These are phyloP conservation scores for Buceros bicornis DNA, from an alignment of 2,797 vertebrate genomes.

Conservation along the genomic window DNA sequence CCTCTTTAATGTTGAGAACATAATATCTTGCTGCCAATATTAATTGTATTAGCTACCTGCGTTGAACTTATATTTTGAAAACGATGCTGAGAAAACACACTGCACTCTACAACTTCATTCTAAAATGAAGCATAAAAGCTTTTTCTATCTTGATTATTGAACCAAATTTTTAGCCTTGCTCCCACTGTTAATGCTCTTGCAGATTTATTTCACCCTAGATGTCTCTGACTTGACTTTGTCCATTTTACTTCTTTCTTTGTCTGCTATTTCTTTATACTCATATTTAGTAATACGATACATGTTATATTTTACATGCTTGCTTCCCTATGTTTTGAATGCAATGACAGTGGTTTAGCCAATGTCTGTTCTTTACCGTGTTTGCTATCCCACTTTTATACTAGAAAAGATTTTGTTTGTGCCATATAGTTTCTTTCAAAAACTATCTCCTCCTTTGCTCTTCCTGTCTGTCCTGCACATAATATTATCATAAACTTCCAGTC, in stretches of 20 bases:
- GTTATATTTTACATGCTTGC: neutral
- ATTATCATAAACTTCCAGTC: neutral
- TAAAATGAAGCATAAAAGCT: neutral
- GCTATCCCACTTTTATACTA: neutral
- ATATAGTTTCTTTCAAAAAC: neutral
- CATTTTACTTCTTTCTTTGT: neutral
- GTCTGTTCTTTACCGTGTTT: neutral
- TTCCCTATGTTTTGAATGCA: neutral
- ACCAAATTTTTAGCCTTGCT: neutral
- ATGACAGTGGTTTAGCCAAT: neutral
- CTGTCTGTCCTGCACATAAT: neutral
- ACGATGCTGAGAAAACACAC: neutral
- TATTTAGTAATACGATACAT: neutral
- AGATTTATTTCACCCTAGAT: neutral
- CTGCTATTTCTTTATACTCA: neutral
- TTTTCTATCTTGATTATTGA: neutral
- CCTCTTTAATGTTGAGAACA: neutral
- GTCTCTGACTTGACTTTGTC: neutral
- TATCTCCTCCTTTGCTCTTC: neutral
- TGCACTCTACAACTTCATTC: neutral
- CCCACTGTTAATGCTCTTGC: neutral
- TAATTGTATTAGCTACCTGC: neutral
- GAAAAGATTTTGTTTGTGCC: neutral
- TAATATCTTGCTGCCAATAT: neutral
- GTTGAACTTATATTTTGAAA: neutral